Percentiles rank a stretch among this genome's conserved stretches.
Evolutionary conservation across 2,888 invertebrate species (phyloP).

Genomic region (Torymus texanus): DNA sequence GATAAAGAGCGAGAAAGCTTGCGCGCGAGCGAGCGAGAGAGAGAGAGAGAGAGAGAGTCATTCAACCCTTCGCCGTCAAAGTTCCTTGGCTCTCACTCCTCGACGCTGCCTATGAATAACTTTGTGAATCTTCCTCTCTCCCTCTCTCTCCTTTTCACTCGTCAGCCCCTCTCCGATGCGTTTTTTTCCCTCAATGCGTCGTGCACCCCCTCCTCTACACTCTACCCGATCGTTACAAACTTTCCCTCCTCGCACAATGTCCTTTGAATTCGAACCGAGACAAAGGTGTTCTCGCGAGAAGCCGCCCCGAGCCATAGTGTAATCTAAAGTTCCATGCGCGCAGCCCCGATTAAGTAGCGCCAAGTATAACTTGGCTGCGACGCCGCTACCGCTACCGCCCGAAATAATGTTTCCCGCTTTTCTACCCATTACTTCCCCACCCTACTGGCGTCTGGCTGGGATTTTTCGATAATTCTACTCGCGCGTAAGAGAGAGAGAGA

Average conservation of each 20-base stretch:
- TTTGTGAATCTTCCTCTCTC: slow-evolving; percentile 58
- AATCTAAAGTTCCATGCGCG: slow-evolving; percentile 66
- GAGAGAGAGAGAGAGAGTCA: slow-evolving; percentile 13
- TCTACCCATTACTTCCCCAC: background rate
- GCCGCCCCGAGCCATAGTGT: slow-evolving; percentile 53
- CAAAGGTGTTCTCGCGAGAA: slow-evolving; percentile 54
- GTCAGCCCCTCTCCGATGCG: slow-evolving; percentile 45
- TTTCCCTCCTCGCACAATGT: slow-evolving; percentile 64
- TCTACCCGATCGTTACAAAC: slow-evolving; percentile 37
- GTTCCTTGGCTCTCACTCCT: slow-evolving; percentile 46
- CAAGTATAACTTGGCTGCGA: background rate
- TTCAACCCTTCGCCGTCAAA: slow-evolving; percentile 50
- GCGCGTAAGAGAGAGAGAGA: too few relatives aligned
- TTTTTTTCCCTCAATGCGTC: background rate
- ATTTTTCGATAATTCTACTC: background rate
- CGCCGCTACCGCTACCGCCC: background rate
- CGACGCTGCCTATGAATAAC: slow-evolving; percentile 59
- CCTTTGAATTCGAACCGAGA: slow-evolving; percentile 69
- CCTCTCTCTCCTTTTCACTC: slow-evolving; percentile 48
- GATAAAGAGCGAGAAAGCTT: background rate
- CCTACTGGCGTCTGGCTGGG: too few relatives aligned
- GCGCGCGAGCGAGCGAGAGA: background rate
- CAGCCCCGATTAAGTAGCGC: slow-evolving; percentile 60
- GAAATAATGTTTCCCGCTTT: slow-evolving; percentile 26
- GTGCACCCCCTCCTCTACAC: background rate